Conservation (phyloP, 2,113 vertebrate species). For the Lipotes vexillifer region DNA sequence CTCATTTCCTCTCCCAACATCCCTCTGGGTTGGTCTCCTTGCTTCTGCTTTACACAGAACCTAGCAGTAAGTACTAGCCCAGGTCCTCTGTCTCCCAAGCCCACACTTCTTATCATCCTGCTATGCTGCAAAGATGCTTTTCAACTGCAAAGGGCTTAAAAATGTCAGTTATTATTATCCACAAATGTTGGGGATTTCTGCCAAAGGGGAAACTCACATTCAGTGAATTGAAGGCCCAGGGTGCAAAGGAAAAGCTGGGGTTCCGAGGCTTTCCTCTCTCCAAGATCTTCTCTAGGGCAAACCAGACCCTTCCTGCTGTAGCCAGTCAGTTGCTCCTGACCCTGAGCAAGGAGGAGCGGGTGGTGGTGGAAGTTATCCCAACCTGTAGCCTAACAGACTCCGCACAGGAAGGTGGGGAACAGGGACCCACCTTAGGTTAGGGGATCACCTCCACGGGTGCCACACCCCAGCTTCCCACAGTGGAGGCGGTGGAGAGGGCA, state of each 20-base stretch:
- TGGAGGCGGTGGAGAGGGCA: background rate
- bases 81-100: background rate
- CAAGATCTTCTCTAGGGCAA: background rate
- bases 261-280: background rate
- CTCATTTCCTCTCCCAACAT: background rate
- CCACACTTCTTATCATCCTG: background rate
- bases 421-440: background rate
- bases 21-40: background rate
- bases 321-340: background rate
- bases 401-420: accelerated
- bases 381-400: background rate
- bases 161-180: background rate
- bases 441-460: too few relatives aligned
- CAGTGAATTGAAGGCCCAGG: background rate
- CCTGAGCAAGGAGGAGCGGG: background rate
- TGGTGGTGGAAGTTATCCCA: too few relatives aligned
- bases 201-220: background rate
- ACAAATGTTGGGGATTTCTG: background rate
- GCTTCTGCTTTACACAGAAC: background rate
- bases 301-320: background rate
- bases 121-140: background rate
- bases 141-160: background rate
- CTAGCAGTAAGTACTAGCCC: background rate
- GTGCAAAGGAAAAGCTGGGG: background rate
- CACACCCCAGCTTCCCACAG: background rate